phyloP scores from a whole-genome alignment of 2,797 vertebrate genomes.

The Coregonus suidteri region DNA sequence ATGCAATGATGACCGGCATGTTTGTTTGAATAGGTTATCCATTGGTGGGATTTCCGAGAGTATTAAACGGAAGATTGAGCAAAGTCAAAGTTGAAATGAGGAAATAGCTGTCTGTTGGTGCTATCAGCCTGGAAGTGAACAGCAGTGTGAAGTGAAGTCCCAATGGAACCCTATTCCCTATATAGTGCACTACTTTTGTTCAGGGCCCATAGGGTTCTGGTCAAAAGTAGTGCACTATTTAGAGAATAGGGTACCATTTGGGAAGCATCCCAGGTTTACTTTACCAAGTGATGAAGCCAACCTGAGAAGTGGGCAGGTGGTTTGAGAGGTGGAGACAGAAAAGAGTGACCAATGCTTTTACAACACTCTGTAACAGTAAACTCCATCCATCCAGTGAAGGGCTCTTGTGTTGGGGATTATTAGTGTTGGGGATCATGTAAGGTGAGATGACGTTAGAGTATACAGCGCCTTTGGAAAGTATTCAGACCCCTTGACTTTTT shows the following conservation, averaged over 20 bases:
- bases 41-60: not conserved
- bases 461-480: too few relatives aligned
- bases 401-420: slow-evolving; percentile 28
- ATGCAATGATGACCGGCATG: not conserved
- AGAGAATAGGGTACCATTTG: not conserved
- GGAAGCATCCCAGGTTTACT: not conserved
- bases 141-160: not conserved
- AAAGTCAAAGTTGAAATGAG: too few relatives aligned
- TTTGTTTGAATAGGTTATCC: too few relatives aligned
- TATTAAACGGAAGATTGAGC: too few relatives aligned
- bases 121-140: too few relatives aligned
- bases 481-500: too few relatives aligned
- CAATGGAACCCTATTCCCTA: too few relatives aligned
- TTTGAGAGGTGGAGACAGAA: too few relatives aligned
- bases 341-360: not conserved
- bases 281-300: not conserved
- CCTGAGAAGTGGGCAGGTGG: not conserved
- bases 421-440: slow-evolving; percentile 13
- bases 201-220: too few relatives aligned
- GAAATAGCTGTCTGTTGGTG: slow-evolving; percentile 1
- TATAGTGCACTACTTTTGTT: too few relatives aligned
- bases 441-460: not conserved
- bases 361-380: not conserved
- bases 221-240: not conserved
- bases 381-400: not conserved